phyloP scores from a whole-genome alignment of 2,888 invertebrate genomes.

The Cartodere bifasciata region DNA sequence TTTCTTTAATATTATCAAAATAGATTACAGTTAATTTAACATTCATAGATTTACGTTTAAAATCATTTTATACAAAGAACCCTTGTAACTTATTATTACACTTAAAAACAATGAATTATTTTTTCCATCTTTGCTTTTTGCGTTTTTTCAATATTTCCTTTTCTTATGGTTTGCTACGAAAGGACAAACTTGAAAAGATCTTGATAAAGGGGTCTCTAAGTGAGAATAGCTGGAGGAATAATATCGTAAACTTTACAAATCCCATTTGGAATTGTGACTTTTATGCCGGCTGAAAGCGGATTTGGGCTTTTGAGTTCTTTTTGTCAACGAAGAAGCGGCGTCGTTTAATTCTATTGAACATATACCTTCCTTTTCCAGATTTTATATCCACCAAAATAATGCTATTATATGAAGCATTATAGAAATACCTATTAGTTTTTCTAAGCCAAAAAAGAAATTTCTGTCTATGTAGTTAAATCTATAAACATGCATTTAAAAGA shows the following conservation, averaged over 20 bases:
- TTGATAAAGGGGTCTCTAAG: slow-evolving; percentile 35
- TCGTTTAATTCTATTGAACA: slow-evolving; percentile 19
- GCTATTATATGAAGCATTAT: no score
- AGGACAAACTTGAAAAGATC: slow-evolving; percentile 31
- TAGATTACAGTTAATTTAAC: no score
- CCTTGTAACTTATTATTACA: no score
- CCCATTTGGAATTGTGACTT: slow-evolving; percentile 39
- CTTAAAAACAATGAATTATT: slow-evolving; percentile 19
- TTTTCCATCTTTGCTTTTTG: slow-evolving; percentile 24
- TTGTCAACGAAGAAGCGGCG: slow-evolving; percentile 24
- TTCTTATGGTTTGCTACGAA: slow-evolving; percentile 30
- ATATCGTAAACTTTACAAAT: slow-evolving; percentile 40
- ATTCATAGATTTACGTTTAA: no score
- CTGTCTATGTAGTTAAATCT: no score
- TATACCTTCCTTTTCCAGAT: slow-evolving; percentile 9
- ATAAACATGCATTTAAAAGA: no score
- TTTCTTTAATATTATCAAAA: no score
- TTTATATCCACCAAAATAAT: no score
- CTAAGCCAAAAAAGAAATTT: no score
- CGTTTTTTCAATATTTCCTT: slow-evolving; percentile 31
- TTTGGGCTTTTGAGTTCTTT: slow-evolving; percentile 35
- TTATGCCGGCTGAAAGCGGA: slow-evolving; percentile 37
- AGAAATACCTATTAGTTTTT: no score
- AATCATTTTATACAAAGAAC: no score
- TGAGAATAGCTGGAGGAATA: slow-evolving; percentile 37